Evolutionary conservation across 2,888 invertebrate species (phyloP).

Genomic region (Caenorhabditis wallacei): DNA sequence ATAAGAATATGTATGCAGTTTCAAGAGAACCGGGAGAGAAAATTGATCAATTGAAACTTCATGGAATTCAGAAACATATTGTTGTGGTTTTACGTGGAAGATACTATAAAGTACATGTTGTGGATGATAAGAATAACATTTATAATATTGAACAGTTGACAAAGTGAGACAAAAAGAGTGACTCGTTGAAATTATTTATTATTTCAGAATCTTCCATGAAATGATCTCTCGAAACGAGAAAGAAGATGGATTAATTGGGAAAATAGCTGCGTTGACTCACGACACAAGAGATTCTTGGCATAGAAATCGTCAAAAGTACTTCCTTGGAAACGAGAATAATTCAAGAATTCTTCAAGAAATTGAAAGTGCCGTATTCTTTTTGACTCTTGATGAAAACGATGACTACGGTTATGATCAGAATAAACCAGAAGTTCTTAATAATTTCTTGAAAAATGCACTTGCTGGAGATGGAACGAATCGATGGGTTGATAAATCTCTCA

Average conservation of each 20-base stretch:
- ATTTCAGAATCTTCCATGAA: constrained; percentile 77
- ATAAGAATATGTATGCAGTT: constrained; percentile 78
- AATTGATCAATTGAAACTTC: constrained; percentile 71
- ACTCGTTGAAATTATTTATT: background rate
- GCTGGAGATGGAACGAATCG: constrained; percentile 78
- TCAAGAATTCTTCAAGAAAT: constrained; percentile 72
- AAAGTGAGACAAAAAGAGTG: constrained; percentile 54
- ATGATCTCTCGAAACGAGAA: constrained; percentile 71
- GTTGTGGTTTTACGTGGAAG: constrained; percentile 73
- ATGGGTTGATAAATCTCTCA: constrained; percentile 81
- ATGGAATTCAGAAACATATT: constrained; percentile 74
- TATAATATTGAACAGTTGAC: constrained; percentile 71
- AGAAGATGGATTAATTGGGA: constrained; percentile 66
- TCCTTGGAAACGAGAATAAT: constrained; percentile 75
- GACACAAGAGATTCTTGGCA: constrained; percentile 77
- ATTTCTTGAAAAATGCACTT: constrained; percentile 71
- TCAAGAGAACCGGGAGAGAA: constrained; percentile 75
- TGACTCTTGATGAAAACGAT: constrained; percentile 74
- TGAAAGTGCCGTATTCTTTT: constrained; percentile 76
- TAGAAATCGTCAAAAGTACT: constrained; percentile 77
- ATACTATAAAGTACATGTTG: constrained; percentile 74
- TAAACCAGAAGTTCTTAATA: constrained; percentile 64
- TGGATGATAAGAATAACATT: constrained; percentile 71
- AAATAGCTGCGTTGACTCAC: constrained; percentile 76
- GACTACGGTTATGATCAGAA: constrained; percentile 73